These are phyloP conservation scores for Drosophila pectinifera DNA, from an alignment of 1,140 invertebrate species.

Conservation along the genomic window DNA sequence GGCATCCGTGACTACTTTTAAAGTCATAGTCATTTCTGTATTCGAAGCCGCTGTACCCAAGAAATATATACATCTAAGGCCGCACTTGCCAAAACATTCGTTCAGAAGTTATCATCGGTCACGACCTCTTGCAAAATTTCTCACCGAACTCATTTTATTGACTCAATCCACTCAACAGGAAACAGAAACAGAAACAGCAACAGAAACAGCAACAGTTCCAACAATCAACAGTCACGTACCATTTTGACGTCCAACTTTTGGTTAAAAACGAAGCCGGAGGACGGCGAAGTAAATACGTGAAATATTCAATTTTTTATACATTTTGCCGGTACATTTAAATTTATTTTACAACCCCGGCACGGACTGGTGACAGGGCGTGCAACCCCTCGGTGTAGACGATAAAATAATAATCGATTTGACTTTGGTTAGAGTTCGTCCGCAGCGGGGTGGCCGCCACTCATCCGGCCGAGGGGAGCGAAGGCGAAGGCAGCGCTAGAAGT, in stretches of 20 bases:
- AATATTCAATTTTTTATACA: conserved; percentile 77
- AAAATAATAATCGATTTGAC: conserved; percentile 80
- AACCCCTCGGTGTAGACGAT: conserved; percentile 55
- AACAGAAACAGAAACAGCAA: neutral
- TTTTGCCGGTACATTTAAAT: conserved; percentile 74
- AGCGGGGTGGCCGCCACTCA: conserved; percentile 43
- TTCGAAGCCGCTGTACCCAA: no score
- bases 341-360: conserved; percentile 64
- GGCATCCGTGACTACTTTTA: no score
- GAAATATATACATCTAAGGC: neutral
- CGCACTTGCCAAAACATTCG: conserved; percentile 4
- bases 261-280: conserved; percentile 5
- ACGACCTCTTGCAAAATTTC: conserved; percentile 13
- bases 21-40: neutral
- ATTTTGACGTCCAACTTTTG: conserved; percentile 47
- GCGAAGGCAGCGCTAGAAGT: conserved; percentile 1
- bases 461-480: conserved; percentile 10
- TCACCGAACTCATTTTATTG: conserved; percentile 19
- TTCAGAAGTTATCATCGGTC: conserved; percentile 1
- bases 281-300: conserved; percentile 27
- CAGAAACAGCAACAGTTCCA: conserved; percentile 40
- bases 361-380: conserved; percentile 35
- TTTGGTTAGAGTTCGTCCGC: conserved; percentile 61
- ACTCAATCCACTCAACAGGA: conserved; percentile 5
- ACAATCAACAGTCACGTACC: conserved; percentile 65